phyloP scores from a whole-genome alignment of 23 tunicate species.

The Trididemnum nubilum region DNA sequence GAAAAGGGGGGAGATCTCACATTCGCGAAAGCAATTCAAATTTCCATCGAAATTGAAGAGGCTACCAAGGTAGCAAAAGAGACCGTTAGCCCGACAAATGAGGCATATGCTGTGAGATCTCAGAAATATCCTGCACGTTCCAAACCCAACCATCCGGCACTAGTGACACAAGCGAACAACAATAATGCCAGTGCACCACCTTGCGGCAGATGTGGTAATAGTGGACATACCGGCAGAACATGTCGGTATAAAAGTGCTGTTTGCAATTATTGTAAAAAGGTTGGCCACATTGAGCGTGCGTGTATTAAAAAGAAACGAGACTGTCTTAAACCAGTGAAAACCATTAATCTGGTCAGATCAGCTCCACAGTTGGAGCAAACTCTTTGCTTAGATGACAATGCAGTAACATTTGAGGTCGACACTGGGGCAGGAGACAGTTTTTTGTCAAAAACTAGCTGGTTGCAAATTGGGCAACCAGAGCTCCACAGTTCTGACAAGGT shows the following conservation, averaged over 20 bases:
- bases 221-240: constrained; percentile 3
- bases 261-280: constrained; percentile 17
- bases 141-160: not conserved
- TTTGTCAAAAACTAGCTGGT: constrained; percentile 16
- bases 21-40: constrained; percentile 37
- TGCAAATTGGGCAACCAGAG: constrained; percentile 11
- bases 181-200: constrained; percentile 2
- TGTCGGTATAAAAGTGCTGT: constrained; percentile 6
- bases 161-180: not conserved
- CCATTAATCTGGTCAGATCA: not conserved
- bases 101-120: not conserved
- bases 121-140: not conserved
- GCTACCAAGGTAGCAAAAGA: constrained; percentile 51
- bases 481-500: not conserved
- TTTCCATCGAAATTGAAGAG: constrained; percentile 35
- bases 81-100: constrained; percentile 3
- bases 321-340: not conserved
- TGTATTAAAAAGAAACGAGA: constrained; percentile 9
- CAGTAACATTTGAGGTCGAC: constrained; percentile 11
- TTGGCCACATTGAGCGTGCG: constrained; percentile 20
- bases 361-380: constrained; percentile 6
- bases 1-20: constrained; percentile 40
- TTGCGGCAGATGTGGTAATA: constrained; percentile 25
- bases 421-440: constrained; percentile 34
- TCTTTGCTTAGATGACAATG: constrained; percentile 4